Evolutionary conservation across 2,888 invertebrate species (phyloP).

Genomic region (Idaea dimidiata): DNA sequence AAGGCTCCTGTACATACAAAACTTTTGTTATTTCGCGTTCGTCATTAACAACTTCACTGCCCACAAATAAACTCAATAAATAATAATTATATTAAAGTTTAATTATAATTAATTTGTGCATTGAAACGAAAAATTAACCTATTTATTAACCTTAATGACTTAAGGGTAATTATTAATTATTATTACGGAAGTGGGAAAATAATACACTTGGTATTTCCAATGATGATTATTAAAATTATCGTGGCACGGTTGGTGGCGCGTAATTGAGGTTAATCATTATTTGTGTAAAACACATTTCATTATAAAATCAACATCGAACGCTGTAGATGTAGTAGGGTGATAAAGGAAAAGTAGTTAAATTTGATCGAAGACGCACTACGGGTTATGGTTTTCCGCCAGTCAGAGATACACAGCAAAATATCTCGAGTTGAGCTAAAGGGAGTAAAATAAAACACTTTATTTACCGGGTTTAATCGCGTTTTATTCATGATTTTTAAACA

Average conservation of each 20-base stretch:
- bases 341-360: too few species aligned
- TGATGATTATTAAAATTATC: neutral
- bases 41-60: neutral
- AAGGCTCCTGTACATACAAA: neutral
- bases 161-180: neutral
- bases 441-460: too few species aligned
- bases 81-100: neutral
- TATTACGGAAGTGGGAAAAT: neutral
- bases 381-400: too few species aligned
- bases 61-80: neutral
- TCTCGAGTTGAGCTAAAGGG: too few species aligned
- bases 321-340: neutral
- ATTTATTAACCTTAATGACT: neutral
- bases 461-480: too few species aligned
- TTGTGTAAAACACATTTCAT: neutral
- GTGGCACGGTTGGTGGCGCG: neutral
- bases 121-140: neutral
- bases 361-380: too few species aligned
- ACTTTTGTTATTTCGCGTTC: neutral
- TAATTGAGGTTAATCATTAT: neutral
- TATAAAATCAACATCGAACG: neutral
- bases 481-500: too few species aligned
- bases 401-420: too few species aligned
- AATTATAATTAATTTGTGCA: neutral
- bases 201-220: neutral